Base-by-base conservation (phyloP, 2,888 invertebrate species). In the Acleris cristana region DNA sequence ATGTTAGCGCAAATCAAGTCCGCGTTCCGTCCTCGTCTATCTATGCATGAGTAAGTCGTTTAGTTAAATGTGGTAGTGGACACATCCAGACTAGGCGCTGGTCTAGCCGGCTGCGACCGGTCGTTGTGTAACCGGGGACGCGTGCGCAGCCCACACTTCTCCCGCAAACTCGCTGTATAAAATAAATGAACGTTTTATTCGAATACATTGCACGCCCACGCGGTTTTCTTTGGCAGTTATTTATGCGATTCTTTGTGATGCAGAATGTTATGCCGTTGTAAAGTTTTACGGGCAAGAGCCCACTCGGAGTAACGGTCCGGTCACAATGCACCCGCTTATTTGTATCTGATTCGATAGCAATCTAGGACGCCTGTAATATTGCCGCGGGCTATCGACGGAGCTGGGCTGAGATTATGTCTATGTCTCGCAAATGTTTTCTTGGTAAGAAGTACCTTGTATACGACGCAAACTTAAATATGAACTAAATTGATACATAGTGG, bases 51-150 rank as follows among this genome's bases (percentile, higher is more conserved):
- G 64, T 66, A 54, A 69, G 67, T 57, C 56, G 60, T 64, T 66
- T 63, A 70, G 67, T 56, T 60, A 64, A 65, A 70, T 67, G 67
- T 67, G 67, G 63, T 64, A 64, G 59, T 70, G 59, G 70, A 68
- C 70, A 70, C 49, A 71, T 71, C 70, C 65, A 71, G 67, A 67
- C 67, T 63, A 67, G 70, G 64, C 51, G 65, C 71, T 66, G 62
- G 64, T 63, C 62, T 65, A 67, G 67, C 68, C 65, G 65, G 64
- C 59, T 58, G 19, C 66, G 69, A 73, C 73, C 73, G 73, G 71
- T 73, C 67, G 72, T 73, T 72, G 73, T 70, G 73, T 72, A 73
- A 73, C 56, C 63, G 69, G 69, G 64, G 60, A 64, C 63, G 62
- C 73, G 71, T 71, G 73, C 69, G 63, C 62, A 34, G 68, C 61